Evolutionary conservation across 2,797 vertebrate species (phyloP).

Genomic region (Craterocephalus amniculus): DNA sequence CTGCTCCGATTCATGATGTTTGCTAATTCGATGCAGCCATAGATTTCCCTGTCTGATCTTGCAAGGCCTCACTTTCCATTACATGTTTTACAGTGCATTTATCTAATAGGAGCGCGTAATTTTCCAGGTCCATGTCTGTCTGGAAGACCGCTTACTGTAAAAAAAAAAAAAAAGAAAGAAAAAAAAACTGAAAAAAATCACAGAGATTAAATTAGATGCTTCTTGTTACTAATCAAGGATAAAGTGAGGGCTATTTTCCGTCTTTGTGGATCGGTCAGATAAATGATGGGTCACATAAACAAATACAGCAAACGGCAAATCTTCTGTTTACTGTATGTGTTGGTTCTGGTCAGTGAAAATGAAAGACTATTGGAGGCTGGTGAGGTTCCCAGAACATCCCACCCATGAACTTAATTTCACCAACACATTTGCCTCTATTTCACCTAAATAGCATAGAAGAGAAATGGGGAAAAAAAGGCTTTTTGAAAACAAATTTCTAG

Average conservation of each 20-base stretch:
- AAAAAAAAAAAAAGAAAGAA: slow-evolving; percentile 24
- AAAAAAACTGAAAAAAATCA: background rate
- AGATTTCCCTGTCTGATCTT: slow-evolving; percentile 74
- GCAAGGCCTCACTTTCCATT: slow-evolving; percentile 69
- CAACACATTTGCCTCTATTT: slow-evolving; percentile 7
- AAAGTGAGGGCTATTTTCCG: slow-evolving; percentile 45
- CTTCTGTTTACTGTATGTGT: slow-evolving; percentile 49
- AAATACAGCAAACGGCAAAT: slow-evolving; percentile 24
- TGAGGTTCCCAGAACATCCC: slow-evolving; percentile 49
- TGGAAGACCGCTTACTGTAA: slow-evolving; percentile 67
- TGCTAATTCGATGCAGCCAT: slow-evolving; percentile 72
- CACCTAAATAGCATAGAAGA: slow-evolving; percentile 7
- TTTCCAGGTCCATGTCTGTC: slow-evolving; percentile 65
- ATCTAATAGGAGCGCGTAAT: slow-evolving; percentile 61
- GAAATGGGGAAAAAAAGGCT: background rate
- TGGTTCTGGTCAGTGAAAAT: slow-evolving; percentile 38
- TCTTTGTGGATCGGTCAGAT: slow-evolving; percentile 34
- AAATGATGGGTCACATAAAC: slow-evolving; percentile 42
- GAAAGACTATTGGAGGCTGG: slow-evolving; percentile 8
- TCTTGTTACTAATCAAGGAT: slow-evolving; percentile 50
- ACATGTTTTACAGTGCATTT: slow-evolving; percentile 59
- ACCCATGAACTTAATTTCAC: slow-evolving; percentile 3
- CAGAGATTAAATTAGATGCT: slow-evolving; percentile 56
- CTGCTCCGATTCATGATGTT: slow-evolving; percentile 63
- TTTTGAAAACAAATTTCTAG: slow-evolving; percentile 20